Evolutionary conservation across 2,113 vertebrate species (phyloP).

Genomic region (Erinaceus europaeus): DNA sequence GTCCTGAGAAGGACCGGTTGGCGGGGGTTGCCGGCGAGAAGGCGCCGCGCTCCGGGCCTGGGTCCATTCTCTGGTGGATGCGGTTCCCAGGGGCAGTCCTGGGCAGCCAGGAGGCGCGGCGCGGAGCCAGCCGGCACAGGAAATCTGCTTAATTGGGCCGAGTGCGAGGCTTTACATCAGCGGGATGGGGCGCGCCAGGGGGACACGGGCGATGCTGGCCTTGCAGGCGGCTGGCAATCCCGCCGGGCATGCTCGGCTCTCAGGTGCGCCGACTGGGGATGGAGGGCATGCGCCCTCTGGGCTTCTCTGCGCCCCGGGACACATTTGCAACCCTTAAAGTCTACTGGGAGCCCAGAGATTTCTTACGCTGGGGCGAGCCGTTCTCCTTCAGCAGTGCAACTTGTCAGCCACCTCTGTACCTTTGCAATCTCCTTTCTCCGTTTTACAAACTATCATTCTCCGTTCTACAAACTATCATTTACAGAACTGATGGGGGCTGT

Average conservation of each 20-base stretch:
- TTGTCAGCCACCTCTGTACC: background rate
- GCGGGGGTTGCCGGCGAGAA: background rate
- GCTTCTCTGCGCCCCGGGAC: background rate
- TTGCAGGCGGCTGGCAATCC: background rate
- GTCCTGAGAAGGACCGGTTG: background rate
- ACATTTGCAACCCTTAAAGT: background rate
- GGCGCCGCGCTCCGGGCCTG: background rate
- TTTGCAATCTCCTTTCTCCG: background rate
- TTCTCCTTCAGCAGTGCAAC: background rate
- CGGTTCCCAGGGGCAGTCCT: background rate
- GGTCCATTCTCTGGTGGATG: background rate
- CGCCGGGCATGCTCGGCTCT: background rate
- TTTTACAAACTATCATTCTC: background rate
- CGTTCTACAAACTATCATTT: background rate
- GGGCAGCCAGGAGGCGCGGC: background rate
- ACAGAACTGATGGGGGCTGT: background rate
- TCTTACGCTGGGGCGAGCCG: too few species aligned
- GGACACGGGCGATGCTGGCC: background rate
- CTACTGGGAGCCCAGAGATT: background rate
- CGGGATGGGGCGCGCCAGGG: background rate
- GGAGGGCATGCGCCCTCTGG: background rate
- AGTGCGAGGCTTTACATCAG: conserved; percentile 9
- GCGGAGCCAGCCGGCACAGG: conserved; percentile 1
- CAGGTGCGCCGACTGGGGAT: background rate
- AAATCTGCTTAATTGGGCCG: background rate